phyloP scores from a whole-genome alignment of 2,888 invertebrate genomes.

The Brachyopa scutellaris region DNA sequence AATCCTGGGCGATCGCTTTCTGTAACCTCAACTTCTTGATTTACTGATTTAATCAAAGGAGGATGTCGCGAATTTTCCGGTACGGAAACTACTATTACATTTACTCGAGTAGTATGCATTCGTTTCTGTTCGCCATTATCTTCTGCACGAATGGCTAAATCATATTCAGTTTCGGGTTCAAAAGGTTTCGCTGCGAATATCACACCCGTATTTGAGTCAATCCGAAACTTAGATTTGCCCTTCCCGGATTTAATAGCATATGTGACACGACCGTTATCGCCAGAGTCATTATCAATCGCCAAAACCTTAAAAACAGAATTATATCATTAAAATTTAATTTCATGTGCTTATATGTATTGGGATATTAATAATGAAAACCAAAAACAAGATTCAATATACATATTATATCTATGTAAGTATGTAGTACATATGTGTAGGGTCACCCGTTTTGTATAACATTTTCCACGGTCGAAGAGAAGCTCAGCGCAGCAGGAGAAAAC shows the following conservation, averaged over 20 bases:
- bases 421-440: too few species aligned
- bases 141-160: conserved; percentile 84
- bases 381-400: too few species aligned
- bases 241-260: conserved; percentile 91
- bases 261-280: conserved; percentile 90
- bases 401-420: too few species aligned
- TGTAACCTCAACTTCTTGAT: conserved; percentile 88
- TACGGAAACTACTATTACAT: conserved; percentile 86
- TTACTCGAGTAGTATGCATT: conserved; percentile 89
- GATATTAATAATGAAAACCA: too few species aligned
- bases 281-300: conserved; percentile 92
- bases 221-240: conserved; percentile 90
- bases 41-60: conserved; percentile 85
- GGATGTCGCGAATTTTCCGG: conserved; percentile 85
- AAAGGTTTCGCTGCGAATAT: conserved; percentile 90
- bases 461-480: too few species aligned
- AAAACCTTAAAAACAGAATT: conserved; percentile 79
- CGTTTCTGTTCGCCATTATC: conserved; percentile 90
- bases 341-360: too few species aligned
- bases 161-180: conserved; percentile 84
- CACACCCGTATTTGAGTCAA: conserved; percentile 91
- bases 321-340: too few species aligned
- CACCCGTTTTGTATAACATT: too few species aligned
- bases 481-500: too few species aligned
- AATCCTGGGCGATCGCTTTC: conserved; percentile 94